Conservation (phyloP, 2,113 vertebrate genomes). For the Lagopus leucura region DNA sequence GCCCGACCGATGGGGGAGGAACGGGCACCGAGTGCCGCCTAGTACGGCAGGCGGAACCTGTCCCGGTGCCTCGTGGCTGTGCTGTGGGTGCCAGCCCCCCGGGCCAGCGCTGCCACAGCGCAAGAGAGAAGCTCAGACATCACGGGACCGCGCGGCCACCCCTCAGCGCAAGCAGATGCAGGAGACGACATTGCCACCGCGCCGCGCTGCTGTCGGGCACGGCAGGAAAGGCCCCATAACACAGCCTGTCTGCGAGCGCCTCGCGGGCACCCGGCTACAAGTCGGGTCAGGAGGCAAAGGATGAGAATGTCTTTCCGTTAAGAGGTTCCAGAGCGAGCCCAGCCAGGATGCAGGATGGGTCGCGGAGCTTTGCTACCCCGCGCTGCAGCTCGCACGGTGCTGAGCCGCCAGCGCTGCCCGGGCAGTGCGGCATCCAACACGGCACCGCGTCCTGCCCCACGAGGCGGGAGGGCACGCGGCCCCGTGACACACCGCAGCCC, state of each 20-base stretch:
- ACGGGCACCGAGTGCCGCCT: fast-evolving
- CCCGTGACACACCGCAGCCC: neutral
- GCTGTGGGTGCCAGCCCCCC: neutral
- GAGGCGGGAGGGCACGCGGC: too few species aligned
- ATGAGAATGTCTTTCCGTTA: neutral
- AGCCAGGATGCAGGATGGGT: neutral
- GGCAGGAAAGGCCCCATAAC: neutral
- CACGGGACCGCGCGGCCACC: neutral
- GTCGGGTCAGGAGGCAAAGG: neutral
- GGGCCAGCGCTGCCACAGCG: neutral
- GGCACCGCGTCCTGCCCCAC: too few species aligned
- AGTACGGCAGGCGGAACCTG: too few species aligned
- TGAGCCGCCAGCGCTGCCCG: neutral
- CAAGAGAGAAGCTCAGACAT: neutral
- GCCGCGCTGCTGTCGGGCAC: neutral
- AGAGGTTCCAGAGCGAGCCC: neutral
- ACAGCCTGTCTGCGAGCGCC: neutral
- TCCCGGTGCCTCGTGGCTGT: neutral
- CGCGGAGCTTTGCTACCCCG: fast-evolving
- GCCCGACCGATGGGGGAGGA: neutral
- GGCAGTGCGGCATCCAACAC: neutral
- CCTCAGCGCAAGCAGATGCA: neutral
- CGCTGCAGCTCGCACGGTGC: neutral
- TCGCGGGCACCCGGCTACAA: neutral
- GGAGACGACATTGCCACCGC: neutral